Evolutionary conservation across 2,797 vertebrate genomes (phyloP), one percentile per base, ranked within the genome.

Genomic region (Tragopan temminckii): DNA sequence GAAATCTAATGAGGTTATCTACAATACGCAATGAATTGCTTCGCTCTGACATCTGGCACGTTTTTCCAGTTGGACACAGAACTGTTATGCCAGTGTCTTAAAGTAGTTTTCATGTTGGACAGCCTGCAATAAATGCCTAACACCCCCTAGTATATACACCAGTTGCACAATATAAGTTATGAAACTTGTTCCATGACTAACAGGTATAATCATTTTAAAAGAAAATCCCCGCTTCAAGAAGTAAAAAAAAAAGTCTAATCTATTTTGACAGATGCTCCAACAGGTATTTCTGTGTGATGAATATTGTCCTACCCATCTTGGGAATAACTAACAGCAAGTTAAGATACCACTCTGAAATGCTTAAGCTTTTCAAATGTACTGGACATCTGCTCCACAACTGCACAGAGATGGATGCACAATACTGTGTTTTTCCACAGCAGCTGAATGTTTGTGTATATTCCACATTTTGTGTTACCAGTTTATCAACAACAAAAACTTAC

Each of bases 81-180:
- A 63, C n/a, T 63, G 36, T 55, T 77, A 36, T 16, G 35, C n/a
- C 59, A 36, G 38, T 78, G 52, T 21, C 52, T 78, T 53, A 79
- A 45, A 16, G 66, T 38, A 58, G 33, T 70, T 94, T 89, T 87
- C 84, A 53, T 68, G 75, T 75, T 52, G 57, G 75, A 36, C 27
- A 88, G 58, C 74, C 64, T 0, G 0, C 0, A 66, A 76, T 35
- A 84, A 80, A 80, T 1, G 18, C 15, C 2, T 61, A 57, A 52
- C 27, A 6, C 33, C 3, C 27, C 43, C 20, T 3, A 53, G 64
- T 6, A 46, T 8, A 43, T 2, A 77, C 25, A 0, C 0, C 3
- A 59, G 35, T 16, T 93, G 83, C 94, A 88, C 78, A 91, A 93
- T 3, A 24, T 31, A 0, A 0, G 48, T 76, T 64, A 84, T 20